Evolutionary conservation across 2,888 invertebrate species (phyloP).

Genomic region (Perithous albicinctus): DNA sequence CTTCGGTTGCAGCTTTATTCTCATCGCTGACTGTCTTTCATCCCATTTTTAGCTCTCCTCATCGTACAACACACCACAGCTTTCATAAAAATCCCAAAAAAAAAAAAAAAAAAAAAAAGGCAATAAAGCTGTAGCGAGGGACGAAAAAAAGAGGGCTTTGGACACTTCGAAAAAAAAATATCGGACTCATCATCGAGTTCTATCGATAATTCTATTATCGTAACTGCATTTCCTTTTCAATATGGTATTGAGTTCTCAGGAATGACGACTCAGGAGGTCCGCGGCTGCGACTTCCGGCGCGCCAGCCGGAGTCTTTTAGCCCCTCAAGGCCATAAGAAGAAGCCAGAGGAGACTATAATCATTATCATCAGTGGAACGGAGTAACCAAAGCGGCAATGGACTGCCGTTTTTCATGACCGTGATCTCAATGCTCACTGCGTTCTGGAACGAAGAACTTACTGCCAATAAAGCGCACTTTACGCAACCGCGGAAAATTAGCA

Average conservation of each 20-base stretch:
- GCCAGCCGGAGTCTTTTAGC: not conserved
- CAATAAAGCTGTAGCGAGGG: conserved; percentile 26
- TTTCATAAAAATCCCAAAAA: not conserved
- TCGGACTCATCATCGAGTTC: not conserved
- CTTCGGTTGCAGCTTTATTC: conserved; percentile 16
- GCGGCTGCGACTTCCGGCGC: conserved; percentile 11
- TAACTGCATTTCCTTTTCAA: conserved; percentile 39
- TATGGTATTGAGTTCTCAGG: conserved; percentile 8
- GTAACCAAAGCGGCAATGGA: not conserved
- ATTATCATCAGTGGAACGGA: conserved; percentile 74
- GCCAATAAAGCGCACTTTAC: conserved; percentile 71
- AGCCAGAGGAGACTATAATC: conserved; percentile 66
- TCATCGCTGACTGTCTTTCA: not conserved
- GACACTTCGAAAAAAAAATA: not conserved
- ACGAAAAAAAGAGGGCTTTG: not conserved
- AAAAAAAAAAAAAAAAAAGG: conserved; percentile 32
- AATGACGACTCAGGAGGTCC: conserved; percentile 41
- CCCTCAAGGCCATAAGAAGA: not conserved
- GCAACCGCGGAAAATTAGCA: conserved; percentile 78
- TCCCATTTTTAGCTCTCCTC: not conserved
- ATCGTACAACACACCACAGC: not conserved
- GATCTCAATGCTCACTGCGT: conserved; percentile 5
- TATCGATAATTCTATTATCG: conserved; percentile 6
- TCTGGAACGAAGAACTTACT: conserved; percentile 5
- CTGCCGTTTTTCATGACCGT: not conserved